phyloP scores from a whole-genome alignment of 2,113 vertebrate species.

The Hydropotes inermis region DNA sequence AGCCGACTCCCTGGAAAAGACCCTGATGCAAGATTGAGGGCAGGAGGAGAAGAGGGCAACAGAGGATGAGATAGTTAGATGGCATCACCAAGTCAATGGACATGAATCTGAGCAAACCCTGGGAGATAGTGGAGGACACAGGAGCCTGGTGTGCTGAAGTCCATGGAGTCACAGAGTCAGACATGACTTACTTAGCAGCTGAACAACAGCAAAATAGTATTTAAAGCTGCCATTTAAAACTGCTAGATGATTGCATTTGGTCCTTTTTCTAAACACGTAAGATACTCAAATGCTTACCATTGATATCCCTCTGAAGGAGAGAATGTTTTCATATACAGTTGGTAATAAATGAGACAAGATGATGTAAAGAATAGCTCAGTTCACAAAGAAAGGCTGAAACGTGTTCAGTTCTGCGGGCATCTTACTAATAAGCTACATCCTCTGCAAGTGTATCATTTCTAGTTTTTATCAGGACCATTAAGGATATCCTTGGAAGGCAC shows the following conservation, averaged over 20 bases:
- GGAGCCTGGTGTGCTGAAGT: not conserved
- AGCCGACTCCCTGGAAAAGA: not conserved
- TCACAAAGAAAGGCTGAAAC: not conserved
- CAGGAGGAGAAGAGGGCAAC: not conserved
- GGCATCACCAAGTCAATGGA: not conserved
- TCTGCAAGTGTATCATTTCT: not conserved
- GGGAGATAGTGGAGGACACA: not conserved
- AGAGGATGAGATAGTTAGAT: not conserved
- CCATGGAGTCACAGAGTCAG: not conserved
- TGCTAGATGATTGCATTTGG: not conserved
- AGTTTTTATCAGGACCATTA: not conserved
- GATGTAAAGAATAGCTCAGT: not conserved
- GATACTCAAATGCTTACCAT: not conserved
- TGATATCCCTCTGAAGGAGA: not conserved
- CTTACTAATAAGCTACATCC: not conserved
- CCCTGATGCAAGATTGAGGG: not conserved
- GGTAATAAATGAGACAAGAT: not conserved
- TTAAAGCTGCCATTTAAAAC: constrained; percentile 22
- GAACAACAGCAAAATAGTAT: not conserved
- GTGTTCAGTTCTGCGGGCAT: not conserved
- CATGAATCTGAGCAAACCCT: not conserved
- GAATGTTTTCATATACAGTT: not conserved
- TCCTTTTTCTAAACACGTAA: not conserved
- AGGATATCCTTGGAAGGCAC: not conserved
- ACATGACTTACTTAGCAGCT: not conserved